These are phyloP conservation scores for Epinotia brunnichana DNA, from an alignment of 2,888 invertebrate genomes.

Conservation along the genomic window DNA sequence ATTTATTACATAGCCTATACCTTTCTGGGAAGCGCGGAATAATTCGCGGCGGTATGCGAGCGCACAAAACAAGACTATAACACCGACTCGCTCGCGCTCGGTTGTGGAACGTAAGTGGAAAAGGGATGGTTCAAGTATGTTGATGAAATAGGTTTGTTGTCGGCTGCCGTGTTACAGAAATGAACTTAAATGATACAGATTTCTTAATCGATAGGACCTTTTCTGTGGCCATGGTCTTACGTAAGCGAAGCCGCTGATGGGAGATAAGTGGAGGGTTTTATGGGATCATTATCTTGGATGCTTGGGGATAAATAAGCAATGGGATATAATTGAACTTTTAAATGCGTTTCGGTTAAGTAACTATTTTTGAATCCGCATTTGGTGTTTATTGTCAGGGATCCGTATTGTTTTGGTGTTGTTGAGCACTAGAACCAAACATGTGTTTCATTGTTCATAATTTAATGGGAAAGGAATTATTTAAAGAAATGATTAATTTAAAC, in stretches of 20 bases:
- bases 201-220: background rate
- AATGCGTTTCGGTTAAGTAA: constrained; percentile 2
- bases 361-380: background rate
- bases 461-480: too few relatives aligned
- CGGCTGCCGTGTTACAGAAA: constrained; percentile 21
- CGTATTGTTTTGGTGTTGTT: background rate
- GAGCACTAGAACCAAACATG: background rate
- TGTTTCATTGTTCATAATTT: background rate
- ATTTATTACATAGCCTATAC: constrained; percentile 73
- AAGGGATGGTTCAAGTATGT: constrained; percentile 15
- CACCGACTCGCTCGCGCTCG: background rate
- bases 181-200: constrained; percentile 3
- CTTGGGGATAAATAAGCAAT: constrained; percentile 35
- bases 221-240: constrained; percentile 29
- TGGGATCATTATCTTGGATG: constrained; percentile 36
- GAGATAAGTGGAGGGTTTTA: constrained; percentile 42
- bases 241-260: constrained; percentile 33
- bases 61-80: constrained; percentile 5
- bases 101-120: background rate
- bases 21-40: constrained; percentile 78
- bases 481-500: too few relatives aligned
- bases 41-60: constrained; percentile 65
- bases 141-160: constrained; percentile 26
- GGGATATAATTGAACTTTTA: constrained; percentile 28
- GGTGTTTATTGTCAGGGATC: constrained; percentile 6